Base-by-base conservation (phyloP, 2,888 invertebrate species). In the Cylloceria caligata region DNA sequence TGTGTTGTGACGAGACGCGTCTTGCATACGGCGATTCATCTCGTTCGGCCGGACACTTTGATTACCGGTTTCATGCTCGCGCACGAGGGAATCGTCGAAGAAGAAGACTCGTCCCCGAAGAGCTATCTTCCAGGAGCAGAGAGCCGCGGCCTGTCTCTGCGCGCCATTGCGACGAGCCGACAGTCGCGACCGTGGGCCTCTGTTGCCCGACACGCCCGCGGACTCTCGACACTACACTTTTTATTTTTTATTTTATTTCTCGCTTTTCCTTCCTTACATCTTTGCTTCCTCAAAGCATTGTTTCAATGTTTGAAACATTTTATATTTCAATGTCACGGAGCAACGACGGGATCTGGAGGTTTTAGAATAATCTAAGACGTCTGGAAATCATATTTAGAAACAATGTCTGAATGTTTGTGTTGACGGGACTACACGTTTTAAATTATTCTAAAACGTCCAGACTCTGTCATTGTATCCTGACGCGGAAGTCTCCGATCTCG, bases 1-100 rank as follows among this genome's bases (percentile, higher is more conserved):
- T 79, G 64, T 80, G 77, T 82, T 85, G 86, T 86, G 85, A 84
- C 86, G 85, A 81, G 84, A 86, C 82, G 81, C 81, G 84, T 83
- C 82, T 65, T 82, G 85, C 77, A 84, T 86, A 84, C 86, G 86
- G 88, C 90, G 88, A 89, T 91, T 90, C 89, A 90, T 90, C 91
- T 90, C 89, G 89, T 90, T 87, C 88, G 88, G 88, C 88, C 87
- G 87, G 91, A 91, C 91, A 90, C 89, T 88, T 90, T 91, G 91
- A 91, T 91, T 90, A 90, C 91, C 86, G 90, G 91, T 90, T 90
- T 90, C 89, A 87, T 89, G 87, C 87, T 85, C 86, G 85, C 87
- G 88, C 88, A 79, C 80, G 79, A 67, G 87, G 88, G 87, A 89
- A 89, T 89, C 87, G 88, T 86, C 83, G 39, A 73, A 78, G 78